Evolutionary conservation across 1,140 invertebrate genomes (phyloP).

Genomic region (Ceratosolen fusciceps): DNA sequence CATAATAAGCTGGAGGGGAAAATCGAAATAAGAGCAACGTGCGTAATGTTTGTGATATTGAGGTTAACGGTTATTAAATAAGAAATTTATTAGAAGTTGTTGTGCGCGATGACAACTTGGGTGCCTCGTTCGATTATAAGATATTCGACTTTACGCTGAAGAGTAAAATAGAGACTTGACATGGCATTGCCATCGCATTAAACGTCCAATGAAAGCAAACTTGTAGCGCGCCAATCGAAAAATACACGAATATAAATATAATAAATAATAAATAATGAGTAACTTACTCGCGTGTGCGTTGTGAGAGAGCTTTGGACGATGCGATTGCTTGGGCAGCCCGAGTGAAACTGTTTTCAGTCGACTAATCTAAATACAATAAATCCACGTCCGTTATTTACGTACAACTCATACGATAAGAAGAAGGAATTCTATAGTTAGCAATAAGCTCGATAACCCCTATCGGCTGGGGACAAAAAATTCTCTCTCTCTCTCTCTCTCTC

Average conservation of each 20-base stretch:
- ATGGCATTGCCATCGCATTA: no score
- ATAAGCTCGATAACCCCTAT: constrained; percentile 42
- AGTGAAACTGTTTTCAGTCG: constrained; percentile 20
- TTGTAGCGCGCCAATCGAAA: no score
- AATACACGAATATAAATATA: not conserved
- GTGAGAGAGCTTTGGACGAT: not conserved
- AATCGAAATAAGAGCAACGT: not conserved
- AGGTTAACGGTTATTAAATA: not conserved
- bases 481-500: no score
- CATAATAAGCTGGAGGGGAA: not conserved
- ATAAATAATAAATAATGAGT: not conserved
- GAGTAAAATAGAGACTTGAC: no score
- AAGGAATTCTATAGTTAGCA: constrained; percentile 4
- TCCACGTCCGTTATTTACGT: constrained; percentile 31
- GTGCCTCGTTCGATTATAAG: no score
- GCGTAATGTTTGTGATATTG: not conserved
- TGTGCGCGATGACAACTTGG: no score
- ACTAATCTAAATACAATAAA: constrained; percentile 41
- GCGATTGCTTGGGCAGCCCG: not conserved
- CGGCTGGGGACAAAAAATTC: constrained; percentile 29
- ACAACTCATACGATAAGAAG: constrained; percentile 8
- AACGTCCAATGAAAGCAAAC: no score
- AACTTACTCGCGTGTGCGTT: not conserved
- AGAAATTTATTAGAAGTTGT: no score
- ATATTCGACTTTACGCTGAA: not conserved